A percentile compares a stretch with the other conserved stretches of the same genome.
phyloP scores from a whole-genome alignment of 2,888 invertebrate genomes.

The Cephus sareptanus region DNA sequence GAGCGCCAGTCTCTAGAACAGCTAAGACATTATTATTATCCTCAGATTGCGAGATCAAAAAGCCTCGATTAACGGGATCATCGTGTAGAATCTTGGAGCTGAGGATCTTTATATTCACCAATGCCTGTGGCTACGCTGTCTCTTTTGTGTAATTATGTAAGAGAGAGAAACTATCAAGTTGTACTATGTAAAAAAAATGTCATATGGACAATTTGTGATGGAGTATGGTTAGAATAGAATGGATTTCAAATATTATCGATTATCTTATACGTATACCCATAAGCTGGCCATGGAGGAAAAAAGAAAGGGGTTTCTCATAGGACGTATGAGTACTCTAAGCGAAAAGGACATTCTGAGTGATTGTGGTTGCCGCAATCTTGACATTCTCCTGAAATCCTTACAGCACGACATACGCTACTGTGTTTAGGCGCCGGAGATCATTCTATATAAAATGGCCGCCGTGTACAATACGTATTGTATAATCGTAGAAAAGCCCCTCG shows the following conservation, averaged over 20 bases:
- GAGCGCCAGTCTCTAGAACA: slow-evolving; percentile 40
- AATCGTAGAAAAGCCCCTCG: not conserved
- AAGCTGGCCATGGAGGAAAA: slow-evolving; percentile 40
- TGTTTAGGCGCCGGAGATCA: not conserved
- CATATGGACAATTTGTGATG: not conserved
- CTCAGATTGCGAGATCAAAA: slow-evolving; percentile 32
- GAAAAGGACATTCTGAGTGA: slow-evolving; percentile 65
- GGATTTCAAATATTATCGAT: not conserved
- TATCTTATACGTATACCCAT: slow-evolving; percentile 21
- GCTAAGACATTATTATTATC: slow-evolving; percentile 46
- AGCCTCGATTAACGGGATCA: slow-evolving; percentile 25
- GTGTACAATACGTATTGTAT: not conserved
- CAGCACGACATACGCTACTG: slow-evolving; percentile 11
- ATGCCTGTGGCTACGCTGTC: not conserved
- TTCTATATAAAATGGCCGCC: not conserved
- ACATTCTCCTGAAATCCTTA: slow-evolving; percentile 55
- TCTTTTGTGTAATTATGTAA: not conserved
- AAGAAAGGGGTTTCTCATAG: slow-evolving; percentile 57
- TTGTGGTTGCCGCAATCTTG: slow-evolving; percentile 63
- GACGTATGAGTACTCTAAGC: slow-evolving; percentile 63
- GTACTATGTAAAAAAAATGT: not conserved
- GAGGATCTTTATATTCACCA: not conserved
- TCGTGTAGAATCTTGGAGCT: not conserved
- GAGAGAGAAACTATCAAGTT: not conserved
- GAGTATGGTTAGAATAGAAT: not conserved